These are phyloP conservation scores for Lagocephalus sceleratus DNA, from an alignment of 2,797 vertebrate genomes.

Conservation along the genomic window DNA sequence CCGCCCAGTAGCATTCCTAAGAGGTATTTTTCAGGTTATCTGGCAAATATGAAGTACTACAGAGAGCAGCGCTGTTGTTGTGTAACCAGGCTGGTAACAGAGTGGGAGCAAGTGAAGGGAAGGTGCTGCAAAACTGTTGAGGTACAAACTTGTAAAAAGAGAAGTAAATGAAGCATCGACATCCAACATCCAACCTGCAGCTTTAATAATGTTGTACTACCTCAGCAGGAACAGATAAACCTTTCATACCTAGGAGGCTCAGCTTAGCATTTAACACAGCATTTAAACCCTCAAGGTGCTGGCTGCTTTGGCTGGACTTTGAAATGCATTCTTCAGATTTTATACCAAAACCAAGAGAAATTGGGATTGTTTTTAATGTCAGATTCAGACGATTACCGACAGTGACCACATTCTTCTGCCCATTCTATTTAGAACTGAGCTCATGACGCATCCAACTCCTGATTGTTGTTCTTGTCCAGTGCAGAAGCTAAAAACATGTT, in stretches of 20 bases:
- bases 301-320: slow-evolving; percentile 8
- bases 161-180: slow-evolving; percentile 20
- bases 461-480: not conserved
- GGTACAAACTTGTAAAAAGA: slow-evolving; percentile 5
- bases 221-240: not conserved
- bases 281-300: slow-evolving; percentile 1
- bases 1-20: not conserved
- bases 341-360: not conserved
- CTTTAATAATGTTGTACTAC: slow-evolving; percentile 20
- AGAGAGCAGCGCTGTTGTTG: too few species aligned
- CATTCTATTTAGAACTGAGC: slow-evolving; percentile 1
- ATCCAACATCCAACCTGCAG: slow-evolving; percentile 6
- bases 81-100: too few species aligned
- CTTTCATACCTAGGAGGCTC: too few species aligned
- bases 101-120: not conserved
- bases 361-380: slow-evolving; percentile 1
- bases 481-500: slow-evolving; percentile 20
- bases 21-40: not conserved
- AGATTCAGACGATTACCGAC: slow-evolving; percentile 1
- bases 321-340: not conserved
- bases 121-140: slow-evolving; percentile 4
- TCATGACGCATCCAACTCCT: not conserved
- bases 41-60: not conserved
- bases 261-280: slow-evolving; percentile 10
- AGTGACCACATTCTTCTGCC: not conserved